Conservation (phyloP, 2,113 vertebrate genomes). For the Pelecanus crispus region DNA sequence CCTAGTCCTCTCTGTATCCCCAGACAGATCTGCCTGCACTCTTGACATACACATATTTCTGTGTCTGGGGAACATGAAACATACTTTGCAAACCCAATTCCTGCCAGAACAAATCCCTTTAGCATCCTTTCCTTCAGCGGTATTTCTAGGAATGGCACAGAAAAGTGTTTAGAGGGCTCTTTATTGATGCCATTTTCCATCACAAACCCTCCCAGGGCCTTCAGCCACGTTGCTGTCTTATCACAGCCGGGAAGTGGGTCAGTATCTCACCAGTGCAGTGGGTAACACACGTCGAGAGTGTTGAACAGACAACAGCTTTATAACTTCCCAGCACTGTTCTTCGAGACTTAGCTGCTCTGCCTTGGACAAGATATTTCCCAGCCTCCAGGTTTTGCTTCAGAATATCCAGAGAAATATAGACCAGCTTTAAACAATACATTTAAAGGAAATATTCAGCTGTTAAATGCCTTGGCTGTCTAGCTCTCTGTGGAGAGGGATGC, state of each 20-base stretch:
- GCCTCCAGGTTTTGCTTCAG: not conserved
- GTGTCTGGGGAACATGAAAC: not conserved
- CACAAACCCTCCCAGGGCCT: not conserved
- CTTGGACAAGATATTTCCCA: not conserved
- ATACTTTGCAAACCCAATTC: not conserved
- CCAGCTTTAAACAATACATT: not conserved
- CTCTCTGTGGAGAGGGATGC: not conserved
- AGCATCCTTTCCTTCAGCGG: not conserved
- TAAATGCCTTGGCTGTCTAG: not conserved
- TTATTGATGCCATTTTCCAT: not conserved
- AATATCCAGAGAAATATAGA: not conserved
- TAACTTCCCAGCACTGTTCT: fast-evolving
- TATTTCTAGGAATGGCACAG: not conserved
- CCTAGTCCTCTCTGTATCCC: not conserved
- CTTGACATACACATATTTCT: not conserved
- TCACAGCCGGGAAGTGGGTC: not conserved
- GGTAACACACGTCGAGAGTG: fast-evolving
- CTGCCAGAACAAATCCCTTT: not conserved
- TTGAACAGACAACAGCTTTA: not conserved
- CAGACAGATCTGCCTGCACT: not conserved
- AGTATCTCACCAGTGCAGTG: not conserved
- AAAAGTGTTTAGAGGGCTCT: not conserved
- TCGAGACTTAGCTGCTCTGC: not conserved
- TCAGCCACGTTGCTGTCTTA: not conserved
- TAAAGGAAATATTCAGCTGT: not conserved